A percentile compares a stretch with the other conserved stretches of the same genome.
Evolutionary conservation across 2,888 invertebrate species (phyloP).

Genomic region (Caenorhabditis sp.): DNA sequence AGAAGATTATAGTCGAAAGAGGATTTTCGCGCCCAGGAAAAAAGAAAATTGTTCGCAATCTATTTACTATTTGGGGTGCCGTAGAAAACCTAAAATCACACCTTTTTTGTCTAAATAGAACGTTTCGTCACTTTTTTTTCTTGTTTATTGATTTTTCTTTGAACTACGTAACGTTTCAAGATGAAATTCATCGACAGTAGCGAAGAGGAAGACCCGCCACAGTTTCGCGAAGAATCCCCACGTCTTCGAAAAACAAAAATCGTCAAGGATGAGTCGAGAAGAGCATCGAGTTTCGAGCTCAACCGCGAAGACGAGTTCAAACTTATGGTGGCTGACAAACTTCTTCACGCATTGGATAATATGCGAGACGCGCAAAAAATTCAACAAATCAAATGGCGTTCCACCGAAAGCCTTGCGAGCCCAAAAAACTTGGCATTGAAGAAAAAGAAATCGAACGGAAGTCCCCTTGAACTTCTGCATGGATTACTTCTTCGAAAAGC

Average conservation of each 20-base stretch:
- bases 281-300: constrained; percentile 37
- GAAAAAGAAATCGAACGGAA: neutral
- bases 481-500: constrained; percentile 18
- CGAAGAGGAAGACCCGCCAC: constrained; percentile 39
- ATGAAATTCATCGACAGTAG: constrained; percentile 40
- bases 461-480: constrained; percentile 29
- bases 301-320: constrained; percentile 58
- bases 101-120: constrained; percentile 3
- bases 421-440: neutral
- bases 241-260: neutral
- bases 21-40: neutral
- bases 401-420: neutral
- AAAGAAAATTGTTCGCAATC: neutral
- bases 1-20: neutral
- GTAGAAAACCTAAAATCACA: neutral
- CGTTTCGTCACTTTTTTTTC: neutral
- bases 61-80: neutral
- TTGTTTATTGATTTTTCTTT: neutral
- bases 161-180: too few species aligned
- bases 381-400: neutral
- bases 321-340: constrained; percentile 51
- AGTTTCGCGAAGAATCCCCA: constrained; percentile 14
- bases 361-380: constrained; percentile 40
- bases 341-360: constrained; percentile 55
- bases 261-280: constrained; percentile 3